Base-by-base conservation (phyloP, 2,113 vertebrate species). In the Ophthalmolycus amberensis region DNA sequence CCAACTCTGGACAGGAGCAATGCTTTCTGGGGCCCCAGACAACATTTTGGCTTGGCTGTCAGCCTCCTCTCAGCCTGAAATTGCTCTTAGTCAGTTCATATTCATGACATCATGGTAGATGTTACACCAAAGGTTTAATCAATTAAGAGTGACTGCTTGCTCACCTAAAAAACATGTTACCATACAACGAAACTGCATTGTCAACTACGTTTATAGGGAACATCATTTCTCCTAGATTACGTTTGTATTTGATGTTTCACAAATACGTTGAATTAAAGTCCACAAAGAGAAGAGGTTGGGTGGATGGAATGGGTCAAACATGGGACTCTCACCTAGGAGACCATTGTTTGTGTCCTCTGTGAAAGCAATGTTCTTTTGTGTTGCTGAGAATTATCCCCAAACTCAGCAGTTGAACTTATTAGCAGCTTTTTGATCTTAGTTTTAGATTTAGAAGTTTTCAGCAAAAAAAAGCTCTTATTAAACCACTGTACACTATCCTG, bases 21-120 rank as follows among this genome's bases (percentile, higher is more conserved):
- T n/a, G 84, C 48, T 58, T 82, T 82, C 42, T 42, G 12, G 32
- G 40, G 58, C 42, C 63, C 27, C 40, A 29, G 58, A 65, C 62
- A 76, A 70, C 56, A 59, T 54, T 54, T 68, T 64, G 70, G 29
- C 29, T 56, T 1, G 5, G 32, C 63, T 79, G 75, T 74, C 59
- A 76, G n/a, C 48, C 9, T 46, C 75, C 12, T 72, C 73, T 40
- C n/a, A 63, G 37, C 27, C 58, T 68, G 8, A 40, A 12, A 27
- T 71, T 59, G 40, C 67, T 59, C 52, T 37, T 5, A 14, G 50
- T 70, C 60, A 18, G 32, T 34, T 42, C 38, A 38, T 50, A 66
- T 65, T 34, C 56, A 64, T 54, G 52, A n/a, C 64, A 50, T 64
- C 27, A 38, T 5, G 38, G 16, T 11, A 18, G 46, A 46, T 32